Base-by-base conservation (phyloP, 2,888 invertebrate species). In the Trichopoda pennipes region DNA sequence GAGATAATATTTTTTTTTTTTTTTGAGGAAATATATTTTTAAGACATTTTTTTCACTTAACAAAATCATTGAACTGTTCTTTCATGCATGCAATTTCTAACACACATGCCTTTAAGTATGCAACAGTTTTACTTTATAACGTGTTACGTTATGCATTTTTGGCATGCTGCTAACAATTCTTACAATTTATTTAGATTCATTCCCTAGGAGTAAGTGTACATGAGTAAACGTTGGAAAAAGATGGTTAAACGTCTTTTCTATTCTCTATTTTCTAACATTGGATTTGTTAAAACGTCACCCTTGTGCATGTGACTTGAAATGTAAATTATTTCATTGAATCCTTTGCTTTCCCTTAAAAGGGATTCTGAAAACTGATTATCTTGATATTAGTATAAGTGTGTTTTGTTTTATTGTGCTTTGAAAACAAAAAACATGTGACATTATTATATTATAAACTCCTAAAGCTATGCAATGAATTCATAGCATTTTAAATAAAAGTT, bases 71-170 rank as follows among this genome's bases (percentile, higher is more conserved):
- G 66, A 76, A 68, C 60, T 60, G 32, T 23, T 23, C 23, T 64
- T 21, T 58, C 38, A 14, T 55, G 64, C 16, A 64, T 23, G 6
- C 21, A 58, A 75, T 32, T 38, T 66, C 38, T 44, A 68, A 68
- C 44, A 75, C 44, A 75, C 66, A 68, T 61, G 44, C 68, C 68
- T 51, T 76, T 32, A 68, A 76, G 44, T 60, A 76, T 76, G 75
- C 75, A 76, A 76, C 53, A 53, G 61, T 76, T 68, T 28, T 69
- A 16, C n/a, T 60, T 63, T 73, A 19, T 42, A 14, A 23, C 7
- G 47, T 44, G 35, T 21, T 47, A 38, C 38, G 23, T 42, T 19
- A 32, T 6, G 3, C 8, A 14, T 51, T 38, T 32, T 44, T 17
- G 51, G 16, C 28, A 28, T 28, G 21, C 4, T 74, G 32, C 44